Percentiles rank a stretch among this genome's conserved stretches.
Evolutionary conservation across 2,113 vertebrate genomes (phyloP).

Genomic region (Podiceps cristatus): DNA sequence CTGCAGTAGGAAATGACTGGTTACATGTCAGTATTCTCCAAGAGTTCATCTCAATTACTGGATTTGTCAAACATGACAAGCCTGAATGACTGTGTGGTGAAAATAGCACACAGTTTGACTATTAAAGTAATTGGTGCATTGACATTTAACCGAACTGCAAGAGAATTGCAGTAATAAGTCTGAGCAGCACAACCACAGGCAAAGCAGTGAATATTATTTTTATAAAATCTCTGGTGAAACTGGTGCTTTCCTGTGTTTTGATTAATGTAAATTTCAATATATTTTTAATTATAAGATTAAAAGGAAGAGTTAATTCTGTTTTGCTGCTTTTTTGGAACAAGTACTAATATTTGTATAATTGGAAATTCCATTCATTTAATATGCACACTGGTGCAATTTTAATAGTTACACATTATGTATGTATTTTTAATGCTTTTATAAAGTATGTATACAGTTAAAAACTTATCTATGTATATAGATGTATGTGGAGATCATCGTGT

Average conservation of each 20-base stretch:
- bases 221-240: background rate
- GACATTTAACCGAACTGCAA: constrained; percentile 68
- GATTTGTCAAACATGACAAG: constrained; percentile 75
- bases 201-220: constrained; percentile 9
- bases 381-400: background rate
- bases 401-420: background rate
- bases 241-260: background rate
- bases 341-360: background rate
- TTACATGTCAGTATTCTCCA: constrained; percentile 62
- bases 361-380: background rate
- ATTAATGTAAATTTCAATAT: background rate
- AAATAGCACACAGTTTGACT: constrained; percentile 71
- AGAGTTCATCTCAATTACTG: constrained; percentile 73
- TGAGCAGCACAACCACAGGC: constrained; percentile 10
- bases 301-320: background rate
- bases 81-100: constrained; percentile 64
- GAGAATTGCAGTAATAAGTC: constrained; percentile 61
- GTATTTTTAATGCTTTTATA: background rate
- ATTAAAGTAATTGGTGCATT: constrained; percentile 76
- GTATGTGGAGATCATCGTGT: background rate
- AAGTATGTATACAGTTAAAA: background rate
- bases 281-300: background rate
- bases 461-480: background rate
- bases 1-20: constrained; percentile 60
- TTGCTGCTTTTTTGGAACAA: background rate